Evolutionary conservation across 2,888 invertebrate species (phyloP).

Genomic region (Phortica okadai): DNA sequence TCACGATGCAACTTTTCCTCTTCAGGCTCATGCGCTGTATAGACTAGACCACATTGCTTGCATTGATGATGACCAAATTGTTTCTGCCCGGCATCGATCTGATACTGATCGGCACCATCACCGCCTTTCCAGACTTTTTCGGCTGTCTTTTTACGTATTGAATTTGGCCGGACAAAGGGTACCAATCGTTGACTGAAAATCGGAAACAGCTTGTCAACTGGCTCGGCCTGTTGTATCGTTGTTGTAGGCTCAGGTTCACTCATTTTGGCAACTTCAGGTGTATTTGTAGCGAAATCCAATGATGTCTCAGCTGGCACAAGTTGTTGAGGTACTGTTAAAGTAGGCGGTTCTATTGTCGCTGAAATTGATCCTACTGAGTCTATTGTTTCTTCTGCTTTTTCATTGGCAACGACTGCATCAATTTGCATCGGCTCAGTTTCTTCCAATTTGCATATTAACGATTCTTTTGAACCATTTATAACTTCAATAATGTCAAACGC

Average conservation of each 20-base stretch:
- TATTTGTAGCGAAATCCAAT: no score
- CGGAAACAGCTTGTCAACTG: constrained; percentile 75
- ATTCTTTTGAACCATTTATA: background rate
- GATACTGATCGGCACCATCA: constrained; percentile 81
- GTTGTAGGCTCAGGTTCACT: background rate
- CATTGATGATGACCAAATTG: constrained; percentile 87
- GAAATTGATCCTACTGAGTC: background rate
- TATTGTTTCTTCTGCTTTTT: background rate
- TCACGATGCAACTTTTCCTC: constrained; percentile 87
- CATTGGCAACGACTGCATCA: background rate
- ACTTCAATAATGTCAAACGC: constrained; percentile 52
- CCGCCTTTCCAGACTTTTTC: constrained; percentile 64
- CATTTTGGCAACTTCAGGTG: no score
- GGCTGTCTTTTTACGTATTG: constrained; percentile 72
- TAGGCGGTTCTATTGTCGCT: background rate
- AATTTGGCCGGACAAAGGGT: constrained; percentile 55
- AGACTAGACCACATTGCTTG: constrained; percentile 81
- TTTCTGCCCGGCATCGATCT: constrained; percentile 91
- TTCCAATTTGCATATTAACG: background rate
- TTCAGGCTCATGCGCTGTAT: constrained; percentile 80
- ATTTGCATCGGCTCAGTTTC: background rate
- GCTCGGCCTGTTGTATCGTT: background rate
- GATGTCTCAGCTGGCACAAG: background rate
- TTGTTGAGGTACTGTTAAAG: background rate
- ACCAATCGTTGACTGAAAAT: constrained; percentile 67